Base-by-base conservation (phyloP, 2,113 vertebrate genomes). In the Toxotes chatareus region DNA sequence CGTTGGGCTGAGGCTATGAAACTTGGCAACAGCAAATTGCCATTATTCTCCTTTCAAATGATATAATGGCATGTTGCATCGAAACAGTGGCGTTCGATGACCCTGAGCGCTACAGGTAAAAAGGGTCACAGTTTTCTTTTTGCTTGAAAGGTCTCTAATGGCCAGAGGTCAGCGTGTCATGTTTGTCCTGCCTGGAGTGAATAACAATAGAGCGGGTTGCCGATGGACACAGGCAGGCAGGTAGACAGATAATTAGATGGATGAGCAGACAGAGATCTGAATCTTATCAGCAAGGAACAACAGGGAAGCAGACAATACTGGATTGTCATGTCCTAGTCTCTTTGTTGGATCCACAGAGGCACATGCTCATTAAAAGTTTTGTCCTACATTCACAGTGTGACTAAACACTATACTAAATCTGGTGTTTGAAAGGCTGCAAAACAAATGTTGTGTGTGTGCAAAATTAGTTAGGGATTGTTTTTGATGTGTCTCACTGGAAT, bases 181-280 rank as follows among this genome's bases (percentile, higher is more conserved):
- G 94, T 95, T 95, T 95, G 94, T 86, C 82, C 92, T 94, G 85
- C 93, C 93, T 86, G 87, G 85, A 88, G 93, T 91, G 83, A 90
- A 90, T 88, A 84, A 94, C 92, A 94, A 94, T 88, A 86, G 82
- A 88, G 83, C 59, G 13, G 66, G 87, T 91, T 90, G 90, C 86
- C 80, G 91, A 94, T 61, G 82, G 93, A 93, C 73, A 70, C 80
- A 86, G 87, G 87, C 76, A 47, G 87, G 84, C 89, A 93, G 88
- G 87, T 92, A 89, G 92, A 90, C 88, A 89, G 86, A 87, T 89
- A 86, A 90, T 86, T 86, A 87, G 86, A 93, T 87, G 84, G 91
- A 90, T 85, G 91, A 77, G 86, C 1, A 66, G 88, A 91, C 82
- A 82, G 42, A 32, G 66, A 66, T 82, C 57, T 87, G 83, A 91